Base-by-base conservation (phyloP, 2,888 invertebrate genomes). In the Amiota mariae region DNA sequence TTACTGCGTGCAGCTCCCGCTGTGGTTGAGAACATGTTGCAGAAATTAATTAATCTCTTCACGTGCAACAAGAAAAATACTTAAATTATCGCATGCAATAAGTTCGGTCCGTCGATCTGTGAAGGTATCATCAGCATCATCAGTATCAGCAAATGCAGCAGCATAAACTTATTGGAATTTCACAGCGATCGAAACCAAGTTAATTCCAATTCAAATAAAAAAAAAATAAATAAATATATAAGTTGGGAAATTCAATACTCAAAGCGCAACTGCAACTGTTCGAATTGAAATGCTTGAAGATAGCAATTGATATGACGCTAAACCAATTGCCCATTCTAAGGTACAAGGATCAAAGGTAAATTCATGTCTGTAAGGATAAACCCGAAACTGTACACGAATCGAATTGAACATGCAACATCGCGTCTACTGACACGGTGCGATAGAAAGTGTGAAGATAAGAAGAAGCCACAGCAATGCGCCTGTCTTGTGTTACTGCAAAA, bases 261-360 rank as follows among this genome's bases (percentile, higher is more conserved):
- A 57, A 70, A 66, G 49, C 71, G 70, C 70, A 70, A 49, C 73
- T 71, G 70, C 70, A 70, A 49, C 73, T 71, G 73, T 46, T 64
- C 18, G 63, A 59, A 59, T 59, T 59, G 59, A 59, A 59, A 59
- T 20, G 59, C 20, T 64, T 15, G n/a, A 64, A 13, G 48, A 11
- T n/a, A n/a, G n/a, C 20, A 24, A 36, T 47, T 64, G 64, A 10
- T 15, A 36, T 18, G 59, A 15, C 4, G 11, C 20, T 10, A 24
- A 24, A 10, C 63, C 12, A 12, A 13, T 63, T 18, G 67, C 85
- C 81, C 85, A 85, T 76, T 76, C 77, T 76, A 85, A 78, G 81
- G 86, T 79, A 83, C 85, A 84, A 78, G 86, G 83, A 84, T 84
- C 83, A 84, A 78, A 82, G 83, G 78, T 84, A 84, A 85, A 80